Base-by-base conservation (phyloP, 92 coral and sea anemone species). In the Palythoa grandiflora region DNA sequence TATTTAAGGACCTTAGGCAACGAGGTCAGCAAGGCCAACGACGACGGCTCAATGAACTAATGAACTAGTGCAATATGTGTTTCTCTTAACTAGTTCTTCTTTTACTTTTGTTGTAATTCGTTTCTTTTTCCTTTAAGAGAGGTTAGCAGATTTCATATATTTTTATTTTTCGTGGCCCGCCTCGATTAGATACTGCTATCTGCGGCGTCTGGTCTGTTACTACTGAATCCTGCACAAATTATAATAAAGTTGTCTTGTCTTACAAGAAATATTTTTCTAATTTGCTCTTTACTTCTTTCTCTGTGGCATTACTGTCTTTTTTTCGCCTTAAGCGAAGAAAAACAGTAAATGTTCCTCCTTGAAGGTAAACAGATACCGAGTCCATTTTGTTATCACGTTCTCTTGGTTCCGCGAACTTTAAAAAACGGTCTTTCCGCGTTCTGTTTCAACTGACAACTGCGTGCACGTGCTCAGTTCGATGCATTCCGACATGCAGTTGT, bases 111-210 rank as follows among this genome's bases (percentile, higher is more conserved):
- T 14, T 59, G 66, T 59, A 59, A 59, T 10, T 59, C 66, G 66
- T 59, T 59, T 59, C 66, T 59, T 59, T 59, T 59, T 59, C 66
- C 66, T 59, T 59, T 59, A 59, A 59, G 66, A 59, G 66, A 59
- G 66, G 66, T 59, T 59, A 5, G 66, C 66, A 10, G 66, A 59
- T 59, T 59, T 59, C 66, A 28, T 28, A 28, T 28, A 28, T 28
- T 28, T 28, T 28, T 28, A 28, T 28, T 28, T 28, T 28, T 28
- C 66, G n/a, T 59, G 66, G 66, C 66, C 66, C n/a, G 20, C 66
- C 66, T 59, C 66, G 66, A 59, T 59, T 59, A 59, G 66, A 59
- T 59, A 59, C 66, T 59, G 66, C 66, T 59, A 59, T 59, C 66
- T 59, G n/a, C 28, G 28, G 28, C 28, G 28, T 28, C 28, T 28